Evolutionary conservation across 1,140 invertebrate species (phyloP).

Genomic region (Bombus soroeensis): DNA sequence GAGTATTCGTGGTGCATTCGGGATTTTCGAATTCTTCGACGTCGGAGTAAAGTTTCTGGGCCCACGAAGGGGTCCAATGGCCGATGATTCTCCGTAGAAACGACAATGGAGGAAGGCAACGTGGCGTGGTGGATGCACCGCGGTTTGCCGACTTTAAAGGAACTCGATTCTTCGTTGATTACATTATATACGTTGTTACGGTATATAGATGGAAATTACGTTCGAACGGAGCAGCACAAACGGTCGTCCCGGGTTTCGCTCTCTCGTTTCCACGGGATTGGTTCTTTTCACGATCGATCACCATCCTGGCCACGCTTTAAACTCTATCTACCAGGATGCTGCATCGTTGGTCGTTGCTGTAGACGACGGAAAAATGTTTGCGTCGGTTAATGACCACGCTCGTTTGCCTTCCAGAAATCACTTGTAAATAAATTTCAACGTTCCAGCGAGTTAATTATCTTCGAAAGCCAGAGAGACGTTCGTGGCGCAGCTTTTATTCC

Average conservation of each 20-base stretch:
- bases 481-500: not conserved
- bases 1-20: too few relatives aligned
- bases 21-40: not conserved
- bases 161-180: slow-evolving; percentile 26
- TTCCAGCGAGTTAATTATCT: slow-evolving; percentile 24
- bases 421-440: slow-evolving; percentile 37
- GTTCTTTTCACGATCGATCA: slow-evolving; percentile 51
- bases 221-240: slow-evolving; percentile 21
- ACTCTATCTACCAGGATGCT: slow-evolving; percentile 13
- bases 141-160: slow-evolving; percentile 20
- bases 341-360: not conserved
- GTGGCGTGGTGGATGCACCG: not conserved
- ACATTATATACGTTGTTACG: slow-evolving; percentile 42
- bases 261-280: slow-evolving; percentile 32
- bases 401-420: slow-evolving; percentile 37
- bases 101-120: not conserved
- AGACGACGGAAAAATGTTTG: slow-evolving; percentile 57
- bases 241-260: not conserved
- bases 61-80: too few relatives aligned
- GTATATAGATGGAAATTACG: slow-evolving; percentile 46
- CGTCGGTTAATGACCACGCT: slow-evolving; percentile 47
- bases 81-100: not conserved
- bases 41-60: not conserved
- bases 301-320: slow-evolving; percentile 19
- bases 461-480: not conserved